Percentiles rank a stretch among this genome's conserved stretches.
phyloP scores from a whole-genome alignment of 2,113 vertebrate species.

The Tragelaphus imberbis region DNA sequence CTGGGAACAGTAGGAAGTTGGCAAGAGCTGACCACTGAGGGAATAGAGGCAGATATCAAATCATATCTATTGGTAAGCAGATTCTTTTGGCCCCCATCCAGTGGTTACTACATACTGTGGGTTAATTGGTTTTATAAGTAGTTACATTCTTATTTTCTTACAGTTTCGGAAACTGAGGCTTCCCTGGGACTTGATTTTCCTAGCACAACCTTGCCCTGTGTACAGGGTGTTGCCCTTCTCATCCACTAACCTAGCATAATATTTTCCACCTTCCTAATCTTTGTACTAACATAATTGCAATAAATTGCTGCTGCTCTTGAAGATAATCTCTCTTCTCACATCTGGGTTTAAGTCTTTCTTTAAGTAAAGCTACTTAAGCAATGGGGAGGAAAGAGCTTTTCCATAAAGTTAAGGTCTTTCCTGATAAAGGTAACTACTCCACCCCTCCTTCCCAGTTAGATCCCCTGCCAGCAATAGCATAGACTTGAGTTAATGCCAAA shows the following conservation, averaged over 20 bases:
- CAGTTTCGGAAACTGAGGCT: background rate
- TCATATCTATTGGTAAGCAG: background rate
- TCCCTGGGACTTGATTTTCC: background rate
- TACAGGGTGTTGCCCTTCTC: background rate
- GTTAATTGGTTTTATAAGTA: slow-evolving; percentile 12
- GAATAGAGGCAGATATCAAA: background rate
- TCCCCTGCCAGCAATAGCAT: slow-evolving; percentile 59
- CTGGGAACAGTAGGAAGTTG: background rate
- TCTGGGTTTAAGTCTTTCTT: slow-evolving; percentile 40
- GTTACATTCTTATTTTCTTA: slow-evolving; percentile 8
- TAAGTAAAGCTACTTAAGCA: slow-evolving; percentile 8
- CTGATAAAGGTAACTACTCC: slow-evolving; percentile 59
- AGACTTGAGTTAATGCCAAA: slow-evolving; percentile 46
- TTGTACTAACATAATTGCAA: slow-evolving; percentile 38
- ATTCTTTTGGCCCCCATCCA: background rate
- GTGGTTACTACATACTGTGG: background rate
- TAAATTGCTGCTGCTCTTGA: slow-evolving; percentile 30
- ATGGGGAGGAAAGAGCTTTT: slow-evolving; percentile 43
- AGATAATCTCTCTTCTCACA: slow-evolving; percentile 52
- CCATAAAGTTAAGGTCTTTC: slow-evolving; percentile 49
- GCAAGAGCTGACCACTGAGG: background rate
- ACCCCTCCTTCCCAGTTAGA: slow-evolving; percentile 38
- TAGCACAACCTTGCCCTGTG: background rate
- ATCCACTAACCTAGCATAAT: background rate
- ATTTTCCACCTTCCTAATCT: slow-evolving; percentile 41